These are phyloP conservation scores for Phania funesta DNA, from an alignment of 2,888 invertebrate genomes.

Conservation along the genomic window DNA sequence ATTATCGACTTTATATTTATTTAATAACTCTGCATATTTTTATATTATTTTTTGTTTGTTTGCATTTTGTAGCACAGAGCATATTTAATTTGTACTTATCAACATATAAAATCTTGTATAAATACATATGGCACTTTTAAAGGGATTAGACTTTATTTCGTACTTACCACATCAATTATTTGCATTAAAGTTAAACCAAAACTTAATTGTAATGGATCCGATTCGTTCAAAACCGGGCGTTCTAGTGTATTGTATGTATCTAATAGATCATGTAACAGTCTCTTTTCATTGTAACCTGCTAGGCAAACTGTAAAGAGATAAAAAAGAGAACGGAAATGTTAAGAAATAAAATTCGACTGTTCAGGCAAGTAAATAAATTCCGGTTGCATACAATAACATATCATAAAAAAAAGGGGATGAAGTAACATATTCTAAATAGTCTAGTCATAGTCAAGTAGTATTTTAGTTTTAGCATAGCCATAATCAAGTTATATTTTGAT, in stretches of 20 bases:
- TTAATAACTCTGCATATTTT: neutral
- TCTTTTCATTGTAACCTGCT: slow-evolving; percentile 95
- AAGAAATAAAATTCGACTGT: neutral
- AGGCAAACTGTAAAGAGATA: slow-evolving; percentile 79
- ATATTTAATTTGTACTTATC: slow-evolving; percentile 15
- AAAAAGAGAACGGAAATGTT: slow-evolving; percentile 21
- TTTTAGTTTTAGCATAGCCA: too few species aligned
- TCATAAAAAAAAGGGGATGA: too few species aligned
- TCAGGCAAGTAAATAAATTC: too few species aligned
- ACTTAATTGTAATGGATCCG: slow-evolving; percentile 96
- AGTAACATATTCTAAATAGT: too few species aligned
- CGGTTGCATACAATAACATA: too few species aligned
- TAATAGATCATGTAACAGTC: slow-evolving; percentile 93
- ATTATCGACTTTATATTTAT: slow-evolving; percentile 15
- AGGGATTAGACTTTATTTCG: neutral
- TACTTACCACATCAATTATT: slow-evolving; percentile 97
- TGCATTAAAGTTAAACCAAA: slow-evolving; percentile 98
- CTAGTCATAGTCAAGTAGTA: too few species aligned
- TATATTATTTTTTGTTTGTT: neutral
- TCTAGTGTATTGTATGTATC: slow-evolving; percentile 97
- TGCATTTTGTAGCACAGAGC: neutral
- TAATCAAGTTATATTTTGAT: too few species aligned
- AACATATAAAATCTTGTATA: neutral
- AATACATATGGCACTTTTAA: neutral
- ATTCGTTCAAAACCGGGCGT: slow-evolving; percentile 97